Conservation (phyloP, 1,140 invertebrate species). For the Eufriesea mexicana region DNA sequence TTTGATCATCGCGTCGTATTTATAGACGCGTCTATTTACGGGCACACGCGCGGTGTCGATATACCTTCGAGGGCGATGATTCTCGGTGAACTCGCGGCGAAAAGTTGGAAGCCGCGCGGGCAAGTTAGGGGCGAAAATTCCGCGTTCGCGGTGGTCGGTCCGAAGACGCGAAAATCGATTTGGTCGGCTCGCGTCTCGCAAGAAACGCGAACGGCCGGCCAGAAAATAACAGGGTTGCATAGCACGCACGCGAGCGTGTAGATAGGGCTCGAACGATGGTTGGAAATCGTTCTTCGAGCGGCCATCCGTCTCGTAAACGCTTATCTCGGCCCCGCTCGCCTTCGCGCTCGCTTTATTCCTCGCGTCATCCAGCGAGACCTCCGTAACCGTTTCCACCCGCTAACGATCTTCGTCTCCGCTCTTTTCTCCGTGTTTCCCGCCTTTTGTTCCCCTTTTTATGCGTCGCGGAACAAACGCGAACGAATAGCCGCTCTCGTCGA, state of each 20-base stretch:
- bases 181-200: neutral
- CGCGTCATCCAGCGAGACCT: neutral
- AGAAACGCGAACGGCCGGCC: neutral
- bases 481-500: neutral
- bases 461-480: neutral
- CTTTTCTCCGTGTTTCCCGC: neutral
- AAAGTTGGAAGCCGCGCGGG: too few species aligned
- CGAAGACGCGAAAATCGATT: conserved; percentile 10
- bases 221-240: neutral
- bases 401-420: conserved; percentile 21
- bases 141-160: neutral
- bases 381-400: neutral
- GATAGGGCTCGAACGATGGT: conserved; percentile 12
- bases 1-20: too few species aligned
- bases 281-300: conserved; percentile 23
- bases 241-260: neutral
- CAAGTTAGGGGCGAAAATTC: too few species aligned
- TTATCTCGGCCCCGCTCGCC: conserved; percentile 33
- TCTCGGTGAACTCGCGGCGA: neutral
- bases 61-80: too few species aligned
- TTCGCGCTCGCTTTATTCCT: conserved; percentile 4
- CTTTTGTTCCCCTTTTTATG: conserved; percentile 16
- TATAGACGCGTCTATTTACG: too few species aligned
- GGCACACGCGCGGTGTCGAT: too few species aligned
- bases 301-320: conserved; percentile 48